These are phyloP conservation scores for Xiphorhynchus elegans DNA, from an alignment of 2,113 vertebrate genomes.

Conservation along the genomic window DNA sequence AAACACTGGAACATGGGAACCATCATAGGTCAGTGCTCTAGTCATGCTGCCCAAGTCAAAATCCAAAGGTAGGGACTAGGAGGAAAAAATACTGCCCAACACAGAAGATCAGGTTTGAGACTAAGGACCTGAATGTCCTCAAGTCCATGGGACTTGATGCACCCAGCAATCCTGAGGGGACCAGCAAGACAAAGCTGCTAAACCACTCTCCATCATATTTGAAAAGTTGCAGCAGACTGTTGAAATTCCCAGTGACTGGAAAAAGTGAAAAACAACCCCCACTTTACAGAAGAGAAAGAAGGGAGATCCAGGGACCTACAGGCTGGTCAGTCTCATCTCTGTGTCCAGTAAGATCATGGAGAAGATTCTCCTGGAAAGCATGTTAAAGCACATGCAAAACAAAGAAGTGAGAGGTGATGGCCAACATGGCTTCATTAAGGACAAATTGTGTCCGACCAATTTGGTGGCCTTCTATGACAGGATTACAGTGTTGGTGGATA, in stretches of 20 bases:
- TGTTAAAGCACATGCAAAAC: not conserved
- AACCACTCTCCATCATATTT: not conserved
- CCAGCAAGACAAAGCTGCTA: not conserved
- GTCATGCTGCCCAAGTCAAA: not conserved
- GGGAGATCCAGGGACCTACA: not conserved
- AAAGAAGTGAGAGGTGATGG: not conserved
- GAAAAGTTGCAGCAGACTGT: not conserved
- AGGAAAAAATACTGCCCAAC: not conserved
- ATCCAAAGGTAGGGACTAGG: not conserved
- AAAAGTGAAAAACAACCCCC: not conserved
- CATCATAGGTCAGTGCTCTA: not conserved
- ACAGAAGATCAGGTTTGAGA: not conserved
- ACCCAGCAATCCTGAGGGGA: not conserved
- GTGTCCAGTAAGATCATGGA: not conserved
- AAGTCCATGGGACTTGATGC: not conserved
- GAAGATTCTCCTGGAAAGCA: not conserved
- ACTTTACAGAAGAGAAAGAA: not conserved
- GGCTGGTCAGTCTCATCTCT: not conserved
- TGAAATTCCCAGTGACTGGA: not conserved
- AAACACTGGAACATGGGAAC: not conserved
- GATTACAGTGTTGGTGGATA: fast-evolving
- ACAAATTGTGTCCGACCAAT: not conserved
- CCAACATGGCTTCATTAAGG: not conserved
- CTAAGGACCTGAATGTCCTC: not conserved
- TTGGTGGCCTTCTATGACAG: not conserved